Conservation (phyloP, 2,113 vertebrate genomes). For the Lontra canadensis region DNA sequence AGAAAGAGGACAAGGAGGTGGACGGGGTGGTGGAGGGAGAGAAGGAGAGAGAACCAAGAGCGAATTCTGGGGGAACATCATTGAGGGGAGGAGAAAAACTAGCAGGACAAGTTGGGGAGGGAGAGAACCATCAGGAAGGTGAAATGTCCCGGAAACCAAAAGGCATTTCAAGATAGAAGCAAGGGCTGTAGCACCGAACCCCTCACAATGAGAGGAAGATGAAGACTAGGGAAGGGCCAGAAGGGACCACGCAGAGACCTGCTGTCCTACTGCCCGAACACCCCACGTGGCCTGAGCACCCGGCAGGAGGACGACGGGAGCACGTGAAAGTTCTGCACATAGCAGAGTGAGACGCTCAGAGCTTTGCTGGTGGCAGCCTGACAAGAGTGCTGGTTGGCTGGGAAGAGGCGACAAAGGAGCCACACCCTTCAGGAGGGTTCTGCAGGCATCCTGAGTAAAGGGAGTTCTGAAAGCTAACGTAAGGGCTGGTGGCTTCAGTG, state of each 20-base stretch:
- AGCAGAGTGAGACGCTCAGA: background rate
- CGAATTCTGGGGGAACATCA: too few relatives aligned
- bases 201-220: fast-evolving
- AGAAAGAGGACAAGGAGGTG: background rate
- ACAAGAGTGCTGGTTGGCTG: fast-evolving
- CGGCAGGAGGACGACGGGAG: background rate
- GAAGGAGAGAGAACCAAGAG: background rate
- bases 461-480: background rate
- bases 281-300: background rate
- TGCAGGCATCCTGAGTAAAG: background rate
- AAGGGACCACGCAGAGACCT: background rate
- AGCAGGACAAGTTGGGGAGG: background rate
- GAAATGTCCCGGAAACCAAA: background rate
- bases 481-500: background rate
- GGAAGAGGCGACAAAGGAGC: background rate
- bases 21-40: fast-evolving
- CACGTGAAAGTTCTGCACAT: fast-evolving
- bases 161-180: background rate
- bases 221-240: too few relatives aligned
- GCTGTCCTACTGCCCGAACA: background rate
- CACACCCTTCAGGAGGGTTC: fast-evolving
- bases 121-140: background rate
- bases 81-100: background rate
- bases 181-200: fast-evolving
- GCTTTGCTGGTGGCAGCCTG: background rate